phyloP scores from a whole-genome alignment of 2,888 invertebrate genomes.

The Matsumyia berberina region DNA sequence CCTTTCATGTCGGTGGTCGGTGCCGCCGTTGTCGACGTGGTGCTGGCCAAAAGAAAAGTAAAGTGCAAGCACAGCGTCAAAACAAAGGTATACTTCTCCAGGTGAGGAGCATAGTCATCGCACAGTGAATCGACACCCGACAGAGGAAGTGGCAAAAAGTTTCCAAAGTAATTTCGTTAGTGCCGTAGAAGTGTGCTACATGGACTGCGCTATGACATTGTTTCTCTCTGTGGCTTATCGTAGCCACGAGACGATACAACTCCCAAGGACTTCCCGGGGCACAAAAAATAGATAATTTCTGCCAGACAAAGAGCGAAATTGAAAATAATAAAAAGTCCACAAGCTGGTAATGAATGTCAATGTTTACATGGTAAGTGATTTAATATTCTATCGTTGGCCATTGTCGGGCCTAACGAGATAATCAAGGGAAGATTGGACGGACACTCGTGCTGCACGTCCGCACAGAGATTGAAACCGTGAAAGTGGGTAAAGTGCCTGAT shows the following conservation, averaged over 20 bases:
- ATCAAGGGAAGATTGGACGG: conserved; percentile 66
- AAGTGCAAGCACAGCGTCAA: conserved; percentile 37
- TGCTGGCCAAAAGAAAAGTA: conserved; percentile 59
- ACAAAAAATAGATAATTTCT: conserved; percentile 51
- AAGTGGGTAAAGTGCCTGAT: conserved; percentile 67
- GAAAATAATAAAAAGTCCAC: conserved; percentile 72
- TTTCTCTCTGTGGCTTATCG: neutral
- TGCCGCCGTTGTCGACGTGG: neutral
- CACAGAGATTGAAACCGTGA: neutral
- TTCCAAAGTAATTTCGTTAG: conserved; percentile 74
- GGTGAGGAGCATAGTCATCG: conserved; percentile 18
- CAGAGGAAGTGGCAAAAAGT: conserved; percentile 56
- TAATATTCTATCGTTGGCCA: conserved; percentile 76
- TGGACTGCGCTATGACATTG: conserved; percentile 52
- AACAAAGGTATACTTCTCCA: conserved; percentile 38
- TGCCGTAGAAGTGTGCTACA: conserved; percentile 51
- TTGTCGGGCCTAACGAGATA: conserved; percentile 75
- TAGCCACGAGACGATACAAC: conserved; percentile 28
- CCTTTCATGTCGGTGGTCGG: conserved; percentile 40
- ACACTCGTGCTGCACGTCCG: conserved; percentile 24
- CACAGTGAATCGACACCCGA: conserved; percentile 14
- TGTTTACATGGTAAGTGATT: conserved; percentile 77
- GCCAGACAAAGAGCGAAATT: conserved; percentile 70
- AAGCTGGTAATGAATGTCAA: conserved; percentile 77
- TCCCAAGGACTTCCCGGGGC: conserved; percentile 19